Evolutionary conservation across 2,888 invertebrate genomes (phyloP).

Genomic region (Acrobasis consociella): DNA sequence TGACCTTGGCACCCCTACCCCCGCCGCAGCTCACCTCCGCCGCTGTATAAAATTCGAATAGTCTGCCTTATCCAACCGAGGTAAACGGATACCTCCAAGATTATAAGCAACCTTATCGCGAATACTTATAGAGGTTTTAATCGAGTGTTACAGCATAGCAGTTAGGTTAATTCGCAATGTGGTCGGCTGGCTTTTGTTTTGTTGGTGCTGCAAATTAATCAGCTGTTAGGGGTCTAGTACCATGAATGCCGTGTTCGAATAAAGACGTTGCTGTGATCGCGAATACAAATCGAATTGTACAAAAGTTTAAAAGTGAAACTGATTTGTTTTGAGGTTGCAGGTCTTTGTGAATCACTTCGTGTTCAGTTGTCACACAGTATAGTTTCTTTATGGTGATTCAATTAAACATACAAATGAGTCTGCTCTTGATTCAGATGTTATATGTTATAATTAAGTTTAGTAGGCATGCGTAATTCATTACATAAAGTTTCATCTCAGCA

Average conservation of each 20-base stretch:
- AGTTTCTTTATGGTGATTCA: too few relatives aligned
- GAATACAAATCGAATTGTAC: slow-evolving; percentile 7
- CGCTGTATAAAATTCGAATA: slow-evolving; percentile 72
- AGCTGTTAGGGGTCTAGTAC: slow-evolving; percentile 74
- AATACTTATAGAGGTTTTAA: slow-evolving; percentile 50
- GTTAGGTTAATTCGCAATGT: slow-evolving; percentile 43
- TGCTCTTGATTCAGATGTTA: too few relatives aligned
- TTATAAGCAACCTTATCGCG: slow-evolving; percentile 47
- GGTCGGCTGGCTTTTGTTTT: slow-evolving; percentile 60
- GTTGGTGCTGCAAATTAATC: slow-evolving; percentile 73
- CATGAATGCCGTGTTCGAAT: slow-evolving; percentile 52
- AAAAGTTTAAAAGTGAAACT: slow-evolving; percentile 25
- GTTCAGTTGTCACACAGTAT: not conserved
- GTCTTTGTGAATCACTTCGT: slow-evolving; percentile 15
- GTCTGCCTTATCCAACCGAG: slow-evolving; percentile 66
- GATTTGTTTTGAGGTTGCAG: not conserved
- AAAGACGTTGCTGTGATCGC: slow-evolving; percentile 54
- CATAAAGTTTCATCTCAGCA: too few relatives aligned
- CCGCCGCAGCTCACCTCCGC: slow-evolving; percentile 50
- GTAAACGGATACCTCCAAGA: slow-evolving; percentile 61
- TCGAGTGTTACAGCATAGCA: slow-evolving; percentile 42
- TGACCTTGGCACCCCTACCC: slow-evolving; percentile 72
- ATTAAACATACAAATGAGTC: too few relatives aligned
- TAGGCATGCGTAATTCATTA: too few relatives aligned
- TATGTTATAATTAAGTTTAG: too few relatives aligned